Conservation (phyloP, 2,113 vertebrate genomes). For the Rhinoptilus africanus region DNA sequence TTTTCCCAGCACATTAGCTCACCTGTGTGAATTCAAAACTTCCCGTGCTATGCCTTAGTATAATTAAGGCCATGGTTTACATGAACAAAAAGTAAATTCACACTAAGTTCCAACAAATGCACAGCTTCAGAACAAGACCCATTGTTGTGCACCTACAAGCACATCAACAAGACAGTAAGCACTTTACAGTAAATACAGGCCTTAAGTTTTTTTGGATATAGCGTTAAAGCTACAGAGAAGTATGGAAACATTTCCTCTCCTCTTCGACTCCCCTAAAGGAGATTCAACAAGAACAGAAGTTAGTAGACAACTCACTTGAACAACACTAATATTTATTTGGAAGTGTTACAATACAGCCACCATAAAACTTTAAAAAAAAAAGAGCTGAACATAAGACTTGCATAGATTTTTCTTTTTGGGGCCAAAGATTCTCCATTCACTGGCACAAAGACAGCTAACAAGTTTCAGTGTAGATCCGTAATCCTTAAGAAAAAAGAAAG, state of each 20-base stretch:
- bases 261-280: neutral
- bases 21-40: neutral
- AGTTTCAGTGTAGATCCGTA: neutral
- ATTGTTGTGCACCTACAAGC: neutral
- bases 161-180: neutral
- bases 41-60: neutral
- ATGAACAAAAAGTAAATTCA: neutral
- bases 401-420: neutral
- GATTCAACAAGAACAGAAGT: neutral
- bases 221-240: neutral
- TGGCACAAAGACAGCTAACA: neutral
- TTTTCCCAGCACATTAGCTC: neutral
- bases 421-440: neutral
- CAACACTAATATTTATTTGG: slow-evolving; percentile 62
- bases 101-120: neutral
- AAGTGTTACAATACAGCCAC: slow-evolving; percentile 31
- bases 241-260: neutral
- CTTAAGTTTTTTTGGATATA: neutral
- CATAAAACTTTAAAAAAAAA: neutral
- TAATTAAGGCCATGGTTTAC: neutral
- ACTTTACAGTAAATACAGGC: neutral
- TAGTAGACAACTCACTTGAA: neutral
- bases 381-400: neutral
- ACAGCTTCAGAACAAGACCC: neutral
- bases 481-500: neutral